A percentile compares a stretch with the other conserved stretches of the same genome.
Conservation (phyloP, 53 echinoderm and acorn worm species). For the Henricia sp. region DNA sequence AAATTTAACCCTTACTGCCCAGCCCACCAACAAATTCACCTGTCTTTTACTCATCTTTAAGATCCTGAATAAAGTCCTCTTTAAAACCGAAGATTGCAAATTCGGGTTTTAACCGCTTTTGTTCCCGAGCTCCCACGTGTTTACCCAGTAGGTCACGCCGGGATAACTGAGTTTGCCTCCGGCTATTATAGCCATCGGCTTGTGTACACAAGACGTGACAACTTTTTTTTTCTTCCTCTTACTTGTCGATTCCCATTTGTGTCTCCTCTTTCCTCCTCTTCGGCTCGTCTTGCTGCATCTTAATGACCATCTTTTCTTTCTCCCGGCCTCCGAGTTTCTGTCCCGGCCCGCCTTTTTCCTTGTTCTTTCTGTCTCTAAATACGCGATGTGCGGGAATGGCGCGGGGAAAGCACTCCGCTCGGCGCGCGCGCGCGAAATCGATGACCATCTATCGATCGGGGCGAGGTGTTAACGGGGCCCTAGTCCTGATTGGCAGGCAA, state of each 20-base stretch:
- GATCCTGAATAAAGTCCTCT: background rate
- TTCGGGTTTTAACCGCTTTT: constrained; percentile 27
- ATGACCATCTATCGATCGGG: constrained; percentile 19
- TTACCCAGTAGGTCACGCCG: constrained; percentile 57
- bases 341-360: constrained; percentile 14
- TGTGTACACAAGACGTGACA: constrained; percentile 63
- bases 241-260: background rate
- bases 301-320: background rate
- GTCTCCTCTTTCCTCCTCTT: background rate
- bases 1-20: no score
- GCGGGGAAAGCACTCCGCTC: constrained; percentile 32
- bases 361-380: constrained; percentile 16
- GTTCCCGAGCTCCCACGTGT: constrained; percentile 28
- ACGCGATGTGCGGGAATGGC: background rate
- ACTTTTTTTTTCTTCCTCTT: constrained; percentile 11
- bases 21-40: background rate
- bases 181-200: constrained; percentile 57
- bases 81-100: background rate
- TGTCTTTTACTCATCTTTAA: constrained; percentile 9
- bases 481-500: constrained; percentile 47
- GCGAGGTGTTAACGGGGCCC: constrained; percentile 50
- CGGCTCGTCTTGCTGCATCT: constrained; percentile 17
- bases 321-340: constrained; percentile 4
- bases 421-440: no score
- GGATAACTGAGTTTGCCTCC: constrained; percentile 33